phyloP scores from a whole-genome alignment of 2,888 invertebrate species.

The Peribatodes rhomboidaria region DNA sequence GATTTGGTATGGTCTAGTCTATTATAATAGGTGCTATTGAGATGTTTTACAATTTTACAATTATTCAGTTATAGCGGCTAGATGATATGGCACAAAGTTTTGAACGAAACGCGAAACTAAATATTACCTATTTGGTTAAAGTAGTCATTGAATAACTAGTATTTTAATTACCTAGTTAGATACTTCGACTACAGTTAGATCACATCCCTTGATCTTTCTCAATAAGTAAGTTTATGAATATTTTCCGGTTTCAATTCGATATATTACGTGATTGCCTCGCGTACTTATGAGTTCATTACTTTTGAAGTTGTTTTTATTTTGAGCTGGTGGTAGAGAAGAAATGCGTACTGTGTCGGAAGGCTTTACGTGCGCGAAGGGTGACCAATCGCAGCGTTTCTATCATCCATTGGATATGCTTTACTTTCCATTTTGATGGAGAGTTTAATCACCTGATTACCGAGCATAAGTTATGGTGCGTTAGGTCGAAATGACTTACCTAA shows the following conservation, averaged over 20 bases:
- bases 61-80: too few species aligned
- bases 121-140: too few species aligned
- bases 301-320: constrained; percentile 6
- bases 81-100: too few species aligned
- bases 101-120: too few species aligned
- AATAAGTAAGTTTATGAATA: too few species aligned
- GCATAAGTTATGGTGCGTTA: not conserved
- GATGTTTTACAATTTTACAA: not conserved
- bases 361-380: constrained; percentile 26
- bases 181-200: too few species aligned
- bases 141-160: too few species aligned
- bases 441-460: constrained; percentile 12
- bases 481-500: not conserved
- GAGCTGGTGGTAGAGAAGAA: not conserved
- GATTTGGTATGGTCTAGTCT: constrained; percentile 24
- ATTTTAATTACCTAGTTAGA: too few species aligned
- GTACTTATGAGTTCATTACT: not conserved
- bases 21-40: not conserved
- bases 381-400: constrained; percentile 26
- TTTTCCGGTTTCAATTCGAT: too few species aligned
- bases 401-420: constrained; percentile 28
- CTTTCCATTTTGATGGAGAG: constrained; percentile 25
- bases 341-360: constrained; percentile 13
- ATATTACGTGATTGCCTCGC: not conserved
- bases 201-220: too few species aligned